A percentile compares a stretch with the other conserved stretches of the same genome.
These are phyloP conservation scores for Orius insidiosus DNA, from an alignment of 1,140 invertebrate species.

Conservation along the genomic window DNA sequence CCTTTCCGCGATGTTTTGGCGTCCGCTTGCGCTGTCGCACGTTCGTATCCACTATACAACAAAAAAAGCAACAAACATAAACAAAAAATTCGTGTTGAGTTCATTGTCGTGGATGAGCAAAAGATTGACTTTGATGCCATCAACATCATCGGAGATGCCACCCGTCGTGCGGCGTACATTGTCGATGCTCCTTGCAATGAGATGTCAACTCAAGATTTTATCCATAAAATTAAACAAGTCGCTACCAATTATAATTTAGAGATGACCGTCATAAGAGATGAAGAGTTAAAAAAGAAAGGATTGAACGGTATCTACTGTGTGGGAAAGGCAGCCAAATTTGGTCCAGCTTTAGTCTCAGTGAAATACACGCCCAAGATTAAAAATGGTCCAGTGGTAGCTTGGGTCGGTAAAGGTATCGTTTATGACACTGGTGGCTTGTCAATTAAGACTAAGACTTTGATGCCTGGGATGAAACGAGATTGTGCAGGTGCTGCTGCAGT, in stretches of 20 bases:
- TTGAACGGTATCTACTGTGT: conserved; percentile 80
- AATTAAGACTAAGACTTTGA: conserved; percentile 74
- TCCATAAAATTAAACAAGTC: conserved; percentile 47
- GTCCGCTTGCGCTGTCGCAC: conserved; percentile 60
- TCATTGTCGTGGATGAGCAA: conserved; percentile 32
- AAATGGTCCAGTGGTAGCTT: conserved; percentile 46
- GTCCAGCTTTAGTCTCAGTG: conserved; percentile 55
- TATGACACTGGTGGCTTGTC: conserved; percentile 85
- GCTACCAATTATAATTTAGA: conserved; percentile 42
- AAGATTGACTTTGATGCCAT: conserved; percentile 23
- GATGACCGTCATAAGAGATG: conserved; percentile 52
- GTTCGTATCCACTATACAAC: conserved; percentile 55
- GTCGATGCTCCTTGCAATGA: conserved; percentile 70
- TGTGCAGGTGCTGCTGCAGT: conserved; percentile 81
- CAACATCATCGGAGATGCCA: conserved; percentile 36
- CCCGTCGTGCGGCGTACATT: conserved; percentile 58
- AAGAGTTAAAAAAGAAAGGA: conserved; percentile 51
- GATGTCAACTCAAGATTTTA: conserved; percentile 32
- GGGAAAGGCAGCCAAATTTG: conserved; percentile 55
- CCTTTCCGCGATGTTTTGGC: conserved; percentile 56
- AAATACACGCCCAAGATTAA: conserved; percentile 1
- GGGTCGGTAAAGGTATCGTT: conserved; percentile 87
- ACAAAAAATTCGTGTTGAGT: conserved; percentile 38
- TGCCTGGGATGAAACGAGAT: conserved; percentile 86
- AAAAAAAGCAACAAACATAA: conserved; percentile 30